Base-by-base conservation (phyloP, 2,797 vertebrate species). In the Nyctalus aviator region DNA sequence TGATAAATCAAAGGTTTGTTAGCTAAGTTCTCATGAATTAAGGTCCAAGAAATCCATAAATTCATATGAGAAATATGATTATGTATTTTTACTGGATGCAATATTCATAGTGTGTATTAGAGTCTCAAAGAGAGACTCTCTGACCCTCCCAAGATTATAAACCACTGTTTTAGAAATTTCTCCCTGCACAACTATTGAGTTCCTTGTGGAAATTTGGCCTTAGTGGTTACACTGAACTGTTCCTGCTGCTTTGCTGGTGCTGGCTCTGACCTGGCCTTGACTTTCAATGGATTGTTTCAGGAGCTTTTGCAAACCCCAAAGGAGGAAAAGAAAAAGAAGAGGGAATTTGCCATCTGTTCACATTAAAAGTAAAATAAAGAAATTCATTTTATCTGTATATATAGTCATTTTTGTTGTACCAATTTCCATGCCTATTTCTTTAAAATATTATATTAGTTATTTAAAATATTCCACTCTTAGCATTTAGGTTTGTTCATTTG, bases 371-470 rank as follows among this genome's bases (percentile, higher is more conserved):
- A 69, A 35, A 75, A 71, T 66, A 88, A 91, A 82, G 89, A 77
- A 71, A 84, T 57, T 93, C 5, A 41, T 14, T 62, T 41, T 78
- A 44, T 81, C 14, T 88, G 20, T 90, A 62, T 84, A 37, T 66
- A 77, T 59, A 87, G 73, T 83, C 46, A 50, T 91, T 94, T 77
- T 83, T 53, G 27, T 62, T 84, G 30, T 73, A 41, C 9, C 11
- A 35, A 62, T 96, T 96, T 94, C 82, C 59, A 55, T 84, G 57
- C 27, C 62, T n/a, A 46, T 21, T 83, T 88, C 46, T 89, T 94
- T 64, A 84, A 86, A 88, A 75, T 62, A 62, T 41, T 46, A 14
- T 92, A 77, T 44, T 35, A 62, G n/a, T 84, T 88, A 37, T 86
- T 93, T 46, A 84, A 86, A 89, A 75, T 59, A 69, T 50, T 53